Conservation (phyloP, 2,888 invertebrate genomes). For the Trichopria drosophilae region DNA sequence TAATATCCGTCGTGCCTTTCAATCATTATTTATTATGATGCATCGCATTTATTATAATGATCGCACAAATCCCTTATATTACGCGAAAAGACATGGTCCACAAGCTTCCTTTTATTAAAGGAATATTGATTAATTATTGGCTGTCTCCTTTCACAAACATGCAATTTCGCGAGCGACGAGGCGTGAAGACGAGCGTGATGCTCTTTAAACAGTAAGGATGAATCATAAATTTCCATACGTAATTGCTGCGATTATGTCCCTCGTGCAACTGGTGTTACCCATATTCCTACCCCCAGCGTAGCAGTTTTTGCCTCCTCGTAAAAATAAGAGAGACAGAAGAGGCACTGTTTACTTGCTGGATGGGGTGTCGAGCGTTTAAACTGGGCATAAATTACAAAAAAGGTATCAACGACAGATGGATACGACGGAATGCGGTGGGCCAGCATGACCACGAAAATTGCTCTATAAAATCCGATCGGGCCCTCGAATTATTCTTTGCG, state of each 20-base stretch:
- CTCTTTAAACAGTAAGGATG: conserved; percentile 36
- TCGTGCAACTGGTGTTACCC: conserved; percentile 51
- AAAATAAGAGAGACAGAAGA: conserved; percentile 3
- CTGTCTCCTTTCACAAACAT: too few relatives aligned
- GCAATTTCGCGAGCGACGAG: conserved; percentile 28
- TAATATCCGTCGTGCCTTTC: too few relatives aligned
- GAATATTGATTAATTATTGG: too few relatives aligned
- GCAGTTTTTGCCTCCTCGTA: too few relatives aligned
- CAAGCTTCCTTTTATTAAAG: too few relatives aligned
- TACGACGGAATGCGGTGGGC: conserved; percentile 29
- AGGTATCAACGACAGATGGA: conserved; percentile 46
- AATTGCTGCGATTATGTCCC: conserved; percentile 54
- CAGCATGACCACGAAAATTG: too few relatives aligned
- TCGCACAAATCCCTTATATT: too few relatives aligned
- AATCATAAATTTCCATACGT: conserved; percentile 57
- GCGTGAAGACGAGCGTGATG: conserved; percentile 37
- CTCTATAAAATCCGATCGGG: too few relatives aligned
- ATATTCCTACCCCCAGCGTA: conserved; percentile 26
- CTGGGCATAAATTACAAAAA: conserved; percentile 41
- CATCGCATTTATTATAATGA: too few relatives aligned
- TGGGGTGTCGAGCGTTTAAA: conserved; percentile 51
- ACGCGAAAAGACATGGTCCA: too few relatives aligned
- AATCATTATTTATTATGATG: too few relatives aligned
- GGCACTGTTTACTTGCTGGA: conserved; percentile 32
- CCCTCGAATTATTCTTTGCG: too few relatives aligned